Evolutionary conservation across 2,797 vertebrate genomes (phyloP).

Genomic region (Xiphorhynchus erythropygius): DNA sequence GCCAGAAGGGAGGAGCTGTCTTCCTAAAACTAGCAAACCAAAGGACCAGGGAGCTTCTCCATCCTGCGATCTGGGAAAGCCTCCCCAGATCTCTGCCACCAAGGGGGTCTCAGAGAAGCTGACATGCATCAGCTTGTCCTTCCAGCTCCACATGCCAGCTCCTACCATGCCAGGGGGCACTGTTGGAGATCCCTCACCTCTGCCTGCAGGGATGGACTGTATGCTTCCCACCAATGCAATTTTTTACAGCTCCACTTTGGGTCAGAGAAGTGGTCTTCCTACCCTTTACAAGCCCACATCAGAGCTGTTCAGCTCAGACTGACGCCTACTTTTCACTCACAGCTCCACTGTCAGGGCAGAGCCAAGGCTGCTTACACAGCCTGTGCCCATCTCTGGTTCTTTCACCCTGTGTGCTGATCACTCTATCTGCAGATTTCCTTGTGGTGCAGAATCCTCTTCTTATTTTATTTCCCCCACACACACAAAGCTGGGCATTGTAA

Average conservation of each 20-base stretch:
- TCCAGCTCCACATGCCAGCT: accelerated
- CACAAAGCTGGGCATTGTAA: neutral
- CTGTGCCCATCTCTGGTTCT: neutral
- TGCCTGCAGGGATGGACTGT: neutral
- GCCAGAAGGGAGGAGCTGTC: neutral
- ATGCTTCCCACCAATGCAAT: neutral
- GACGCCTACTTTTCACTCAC: accelerated
- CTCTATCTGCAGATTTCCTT: neutral
- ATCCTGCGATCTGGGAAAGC: neutral
- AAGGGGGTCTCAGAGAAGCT: neutral
- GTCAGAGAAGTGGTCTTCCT: neutral
- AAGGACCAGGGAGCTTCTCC: accelerated
- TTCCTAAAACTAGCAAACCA: neutral
- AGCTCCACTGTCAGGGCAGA: neutral
- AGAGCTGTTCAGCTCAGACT: neutral
- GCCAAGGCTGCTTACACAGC: neutral
- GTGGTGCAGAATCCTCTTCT: accelerated
- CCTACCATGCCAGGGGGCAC: neutral
- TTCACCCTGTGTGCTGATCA: neutral
- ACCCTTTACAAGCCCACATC: neutral
- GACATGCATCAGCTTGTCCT: neutral
- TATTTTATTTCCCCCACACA: too few relatives aligned
- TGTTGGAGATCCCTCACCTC: neutral
- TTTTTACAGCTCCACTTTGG: neutral
- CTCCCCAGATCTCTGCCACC: neutral